A percentile compares a stretch with the other conserved stretches of the same genome.
Evolutionary conservation across 2,888 invertebrate species (phyloP).

Genomic region (Drosophila percnosoma): DNA sequence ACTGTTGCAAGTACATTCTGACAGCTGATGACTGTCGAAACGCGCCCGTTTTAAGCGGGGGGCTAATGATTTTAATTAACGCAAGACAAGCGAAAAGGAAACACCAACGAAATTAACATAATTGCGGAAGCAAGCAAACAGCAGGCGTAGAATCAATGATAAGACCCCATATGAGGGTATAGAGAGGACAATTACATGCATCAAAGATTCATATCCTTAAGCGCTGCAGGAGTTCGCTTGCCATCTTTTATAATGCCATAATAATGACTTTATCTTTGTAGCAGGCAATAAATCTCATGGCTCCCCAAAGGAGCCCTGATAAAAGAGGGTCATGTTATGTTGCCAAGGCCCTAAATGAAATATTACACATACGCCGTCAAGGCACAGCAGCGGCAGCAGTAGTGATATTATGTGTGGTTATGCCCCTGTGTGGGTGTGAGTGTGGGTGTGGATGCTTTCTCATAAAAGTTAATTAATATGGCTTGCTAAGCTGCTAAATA

Average conservation of each 20-base stretch:
- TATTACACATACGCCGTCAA: slow-evolving; percentile 65
- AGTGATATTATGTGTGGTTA: slow-evolving; percentile 7
- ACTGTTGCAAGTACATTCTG: slow-evolving; percentile 9
- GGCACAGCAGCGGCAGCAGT: neutral
- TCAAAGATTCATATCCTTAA: slow-evolving; percentile 79
- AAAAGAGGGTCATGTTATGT: slow-evolving; percentile 39
- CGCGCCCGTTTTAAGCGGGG: slow-evolving; percentile 26
- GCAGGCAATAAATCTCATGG: slow-evolving; percentile 75
- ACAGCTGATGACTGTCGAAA: slow-evolving; percentile 43
- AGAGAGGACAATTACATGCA: slow-evolving; percentile 72
- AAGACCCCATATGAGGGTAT: slow-evolving; percentile 45
- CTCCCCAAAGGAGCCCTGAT: slow-evolving; percentile 63
- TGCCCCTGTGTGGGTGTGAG: neutral
- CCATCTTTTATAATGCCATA: slow-evolving; percentile 75
- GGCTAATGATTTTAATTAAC: slow-evolving; percentile 77
- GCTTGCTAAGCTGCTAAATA: slow-evolving; percentile 71
- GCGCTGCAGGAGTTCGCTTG: slow-evolving; percentile 59
- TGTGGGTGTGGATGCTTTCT: slow-evolving; percentile 30
- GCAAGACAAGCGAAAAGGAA: slow-evolving; percentile 72
- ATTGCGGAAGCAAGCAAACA: slow-evolving; percentile 6
- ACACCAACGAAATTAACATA: slow-evolving; percentile 60
- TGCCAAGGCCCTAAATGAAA: slow-evolving; percentile 68
- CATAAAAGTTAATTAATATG: slow-evolving; percentile 79
- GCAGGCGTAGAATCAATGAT: slow-evolving; percentile 48
- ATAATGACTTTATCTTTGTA: slow-evolving; percentile 79